A percentile compares a stretch with the other conserved stretches of the same genome.
Conservation (phyloP, 30 jellyfish, hydroid and myxozoan species). For the Pseudorhiza aurosa region DNA sequence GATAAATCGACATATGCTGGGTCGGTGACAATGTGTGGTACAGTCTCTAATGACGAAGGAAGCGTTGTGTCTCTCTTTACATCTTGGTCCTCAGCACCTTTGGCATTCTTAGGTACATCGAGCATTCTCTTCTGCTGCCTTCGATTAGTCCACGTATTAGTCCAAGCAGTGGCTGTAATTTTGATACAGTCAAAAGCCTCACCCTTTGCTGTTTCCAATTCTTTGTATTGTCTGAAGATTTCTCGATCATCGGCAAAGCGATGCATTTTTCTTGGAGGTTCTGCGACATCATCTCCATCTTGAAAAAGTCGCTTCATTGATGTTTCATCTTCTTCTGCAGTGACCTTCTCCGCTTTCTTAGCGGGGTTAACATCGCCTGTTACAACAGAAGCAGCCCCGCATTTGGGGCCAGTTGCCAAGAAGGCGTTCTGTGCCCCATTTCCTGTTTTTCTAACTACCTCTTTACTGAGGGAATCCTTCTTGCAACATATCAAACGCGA, state of each 20-base stretch:
- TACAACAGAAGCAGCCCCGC: too few species aligned
- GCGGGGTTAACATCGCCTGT: too few species aligned
- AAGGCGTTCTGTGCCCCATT: too few species aligned
- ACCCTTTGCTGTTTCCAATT: background rate
- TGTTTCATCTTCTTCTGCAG: background rate
- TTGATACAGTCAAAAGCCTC: slow-evolving; percentile 3
- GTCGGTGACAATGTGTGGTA: background rate
- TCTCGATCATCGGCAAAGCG: background rate
- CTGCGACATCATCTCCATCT: background rate
- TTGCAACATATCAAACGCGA: too few species aligned
- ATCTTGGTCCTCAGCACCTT: background rate
- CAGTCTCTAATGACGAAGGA: background rate
- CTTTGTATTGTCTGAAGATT: background rate
- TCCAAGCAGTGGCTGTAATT: slow-evolving; percentile 66
- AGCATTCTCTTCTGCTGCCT: slow-evolving; percentile 73
- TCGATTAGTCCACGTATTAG: slow-evolving; percentile 85
- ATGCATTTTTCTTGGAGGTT: background rate
- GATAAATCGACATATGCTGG: too few species aligned
- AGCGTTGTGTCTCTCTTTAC: background rate
- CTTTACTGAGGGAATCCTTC: too few species aligned
- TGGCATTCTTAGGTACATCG: background rate
- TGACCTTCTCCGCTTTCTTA: too few species aligned
- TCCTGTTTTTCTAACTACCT: too few species aligned
- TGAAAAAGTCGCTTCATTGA: background rate
- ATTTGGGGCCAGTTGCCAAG: too few species aligned